A percentile compares a stretch with the other conserved stretches of the same genome.
These are phyloP conservation scores for Axinella damicornis DNA, from an alignment of 37 sponge, comb jelly and placozoan genomes.

Conservation along the genomic window DNA sequence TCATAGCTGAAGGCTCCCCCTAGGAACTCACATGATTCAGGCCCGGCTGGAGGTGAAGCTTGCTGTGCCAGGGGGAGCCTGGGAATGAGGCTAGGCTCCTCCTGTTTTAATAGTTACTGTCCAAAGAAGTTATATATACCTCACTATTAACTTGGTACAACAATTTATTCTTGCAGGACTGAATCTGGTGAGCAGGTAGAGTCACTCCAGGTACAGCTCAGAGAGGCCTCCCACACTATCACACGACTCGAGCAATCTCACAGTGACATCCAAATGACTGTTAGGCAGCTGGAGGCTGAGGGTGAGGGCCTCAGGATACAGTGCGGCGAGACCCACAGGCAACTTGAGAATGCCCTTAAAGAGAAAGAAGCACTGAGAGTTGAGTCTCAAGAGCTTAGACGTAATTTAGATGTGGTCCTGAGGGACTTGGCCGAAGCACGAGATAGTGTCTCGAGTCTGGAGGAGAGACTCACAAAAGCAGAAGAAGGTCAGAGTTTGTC, in stretches of 20 bases:
- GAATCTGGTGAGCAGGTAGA: slow-evolving; percentile 39
- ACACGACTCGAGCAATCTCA: slow-evolving; percentile 16
- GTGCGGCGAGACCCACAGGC: slow-evolving; percentile 21
- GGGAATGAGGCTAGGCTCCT: too few species aligned
- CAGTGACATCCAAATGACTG: slow-evolving; percentile 30
- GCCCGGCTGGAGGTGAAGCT: too few species aligned
- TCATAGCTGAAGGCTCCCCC: too few species aligned
- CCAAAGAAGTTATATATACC: too few species aligned
- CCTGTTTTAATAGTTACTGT: too few species aligned
- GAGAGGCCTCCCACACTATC: slow-evolving; percentile 13
- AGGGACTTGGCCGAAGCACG: slow-evolving; percentile 16
- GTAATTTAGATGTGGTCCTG: slow-evolving; percentile 6
- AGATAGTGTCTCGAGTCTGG: slow-evolving; percentile 11
- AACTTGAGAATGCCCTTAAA: slow-evolving; percentile 23
- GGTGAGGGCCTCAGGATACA: slow-evolving; percentile 45
- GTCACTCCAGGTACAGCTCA: slow-evolving; percentile 42
- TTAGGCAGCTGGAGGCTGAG: slow-evolving; percentile 41
- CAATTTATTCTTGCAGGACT: background rate
- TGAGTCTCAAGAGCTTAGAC: slow-evolving; percentile 18
- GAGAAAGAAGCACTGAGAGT: slow-evolving; percentile 37
- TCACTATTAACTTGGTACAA: too few species aligned
- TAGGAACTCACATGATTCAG: too few species aligned
- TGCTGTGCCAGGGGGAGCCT: too few species aligned
- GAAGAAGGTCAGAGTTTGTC: slow-evolving; percentile 13
- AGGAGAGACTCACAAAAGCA: slow-evolving; percentile 23